Evolutionary conservation across 2,113 vertebrate species (phyloP).

Genomic region (Pteruthius melanotis): DNA sequence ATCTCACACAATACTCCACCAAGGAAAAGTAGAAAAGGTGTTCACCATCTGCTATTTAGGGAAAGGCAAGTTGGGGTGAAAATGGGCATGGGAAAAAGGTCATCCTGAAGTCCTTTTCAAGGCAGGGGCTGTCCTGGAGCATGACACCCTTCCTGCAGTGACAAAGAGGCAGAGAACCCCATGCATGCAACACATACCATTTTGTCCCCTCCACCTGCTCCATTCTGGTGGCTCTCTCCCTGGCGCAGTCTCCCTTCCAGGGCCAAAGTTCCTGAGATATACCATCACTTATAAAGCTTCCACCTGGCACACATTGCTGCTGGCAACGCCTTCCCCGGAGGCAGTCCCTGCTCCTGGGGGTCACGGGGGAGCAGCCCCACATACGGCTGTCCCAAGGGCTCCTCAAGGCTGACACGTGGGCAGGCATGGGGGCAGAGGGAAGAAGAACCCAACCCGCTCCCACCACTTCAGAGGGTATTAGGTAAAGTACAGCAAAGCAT

Average conservation of each 20-base stretch:
- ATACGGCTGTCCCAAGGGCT: not conserved
- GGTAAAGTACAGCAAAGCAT: not conserved
- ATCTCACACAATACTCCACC: not conserved
- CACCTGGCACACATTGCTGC: fast-evolving
- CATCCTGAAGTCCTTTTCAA: not conserved
- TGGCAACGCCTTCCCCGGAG: fast-evolving
- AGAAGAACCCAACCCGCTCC: not conserved
- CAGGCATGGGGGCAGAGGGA: not conserved
- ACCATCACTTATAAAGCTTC: not conserved
- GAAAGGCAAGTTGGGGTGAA: fast-evolving
- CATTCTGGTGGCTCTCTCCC: not conserved
- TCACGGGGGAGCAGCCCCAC: fast-evolving
- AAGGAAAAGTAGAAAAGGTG: not conserved
- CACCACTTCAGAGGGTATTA: not conserved
- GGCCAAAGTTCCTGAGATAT: not conserved
- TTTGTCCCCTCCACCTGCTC: fast-evolving
- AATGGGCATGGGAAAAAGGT: not conserved
- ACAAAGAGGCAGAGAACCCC: not conserved
- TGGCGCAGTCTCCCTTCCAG: fast-evolving
- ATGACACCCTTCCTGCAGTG: fast-evolving
- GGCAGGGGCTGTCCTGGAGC: not conserved
- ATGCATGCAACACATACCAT: fast-evolving
- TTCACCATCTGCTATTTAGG: not conserved
- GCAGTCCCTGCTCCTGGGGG: not conserved
- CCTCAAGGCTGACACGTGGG: fast-evolving